Evolutionary conservation across 2,113 vertebrate genomes (phyloP), one percentile per base, ranked within the genome.

Genomic region (Craseonycteris thonglongyai): DNA sequence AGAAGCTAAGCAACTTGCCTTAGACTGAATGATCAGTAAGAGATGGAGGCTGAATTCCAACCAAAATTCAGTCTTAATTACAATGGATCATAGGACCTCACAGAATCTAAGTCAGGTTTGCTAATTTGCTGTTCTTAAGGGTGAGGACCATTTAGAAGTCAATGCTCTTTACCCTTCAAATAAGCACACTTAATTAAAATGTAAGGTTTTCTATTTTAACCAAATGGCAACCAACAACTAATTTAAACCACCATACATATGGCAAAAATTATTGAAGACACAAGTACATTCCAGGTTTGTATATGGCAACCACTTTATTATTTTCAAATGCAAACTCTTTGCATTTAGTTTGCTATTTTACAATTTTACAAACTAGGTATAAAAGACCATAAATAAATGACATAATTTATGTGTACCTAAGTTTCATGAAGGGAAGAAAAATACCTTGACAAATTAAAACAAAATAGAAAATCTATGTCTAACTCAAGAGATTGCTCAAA

Each of bases 371-470:
- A 99, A 99, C 99, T 99, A 99, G 99, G 99, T 99, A 99, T 99
- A 99, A 99, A 99, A 99, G 99, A 99, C 99, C 99, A 99, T 99
- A 99, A 99, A 99, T 99, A 99, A 99, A 99, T 99, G 99, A 99
- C 99, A 99, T 99, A 99, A 99, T 99, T 99, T 99, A 99, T 98
- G 99, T 99, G 99, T 99, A 99, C 99, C 99, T 99, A 99, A 99
- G 98, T 98, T 98, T 98, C 98, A 98, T 98, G 96, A 97, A 98
- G 93, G 98, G 97, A 97, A 93, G 76, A 97, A 98, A 98, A 98
- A 98, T 90, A 96, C 76, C 96, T 96, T 98, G 98, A 98, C 98
- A 98, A 98, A 98, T 99, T 97, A 98, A 99, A 98, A 98, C 98
- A 98, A 99, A 98, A 98, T 98, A 98, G 98, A 98, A 98, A 99